A percentile compares a stretch with the other conserved stretches of the same genome.
Evolutionary conservation across 2,888 invertebrate genomes (phyloP).

Genomic region (Sesia apiformis): DNA sequence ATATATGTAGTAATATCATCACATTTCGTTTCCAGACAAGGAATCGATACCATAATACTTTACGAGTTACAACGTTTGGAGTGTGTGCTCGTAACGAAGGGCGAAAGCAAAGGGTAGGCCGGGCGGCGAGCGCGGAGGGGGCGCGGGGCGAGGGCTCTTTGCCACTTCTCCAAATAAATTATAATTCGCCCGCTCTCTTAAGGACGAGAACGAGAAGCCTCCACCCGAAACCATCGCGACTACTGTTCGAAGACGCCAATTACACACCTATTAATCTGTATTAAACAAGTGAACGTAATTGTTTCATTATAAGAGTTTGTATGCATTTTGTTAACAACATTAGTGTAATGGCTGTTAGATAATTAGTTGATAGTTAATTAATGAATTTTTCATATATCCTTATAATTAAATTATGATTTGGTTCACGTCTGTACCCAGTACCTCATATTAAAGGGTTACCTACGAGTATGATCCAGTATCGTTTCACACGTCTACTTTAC

Average conservation of each 20-base stretch:
- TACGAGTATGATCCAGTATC: too few relatives aligned
- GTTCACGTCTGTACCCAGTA: too few relatives aligned
- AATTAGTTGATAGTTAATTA: too few relatives aligned
- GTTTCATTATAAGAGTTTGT: too few relatives aligned
- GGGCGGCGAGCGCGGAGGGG: conserved; percentile 34
- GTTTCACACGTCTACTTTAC: too few relatives aligned
- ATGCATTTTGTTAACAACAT: too few relatives aligned
- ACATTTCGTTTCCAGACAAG: too few relatives aligned
- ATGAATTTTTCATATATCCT: too few relatives aligned
- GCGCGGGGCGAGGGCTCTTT: conserved; percentile 47
- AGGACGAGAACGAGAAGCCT: conserved; percentile 18
- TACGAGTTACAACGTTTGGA: conserved; percentile 48
- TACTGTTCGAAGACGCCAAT: conserved; percentile 46
- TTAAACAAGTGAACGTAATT: conserved; percentile 9
- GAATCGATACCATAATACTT: conserved; percentile 6
- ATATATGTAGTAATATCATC: too few relatives aligned
- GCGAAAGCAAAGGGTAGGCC: conserved; percentile 74
- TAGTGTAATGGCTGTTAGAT: too few relatives aligned
- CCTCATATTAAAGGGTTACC: too few relatives aligned
- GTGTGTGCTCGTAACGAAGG: conserved; percentile 65
- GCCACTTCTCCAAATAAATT: conserved; percentile 76
- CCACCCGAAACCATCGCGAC: conserved; percentile 32
- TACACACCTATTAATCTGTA: conserved; percentile 38
- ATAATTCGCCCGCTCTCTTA: conserved; percentile 66
- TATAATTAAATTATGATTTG: too few relatives aligned